phyloP scores from a whole-genome alignment of 2,113 vertebrate genomes.

The Pungitius pungitius region DNA sequence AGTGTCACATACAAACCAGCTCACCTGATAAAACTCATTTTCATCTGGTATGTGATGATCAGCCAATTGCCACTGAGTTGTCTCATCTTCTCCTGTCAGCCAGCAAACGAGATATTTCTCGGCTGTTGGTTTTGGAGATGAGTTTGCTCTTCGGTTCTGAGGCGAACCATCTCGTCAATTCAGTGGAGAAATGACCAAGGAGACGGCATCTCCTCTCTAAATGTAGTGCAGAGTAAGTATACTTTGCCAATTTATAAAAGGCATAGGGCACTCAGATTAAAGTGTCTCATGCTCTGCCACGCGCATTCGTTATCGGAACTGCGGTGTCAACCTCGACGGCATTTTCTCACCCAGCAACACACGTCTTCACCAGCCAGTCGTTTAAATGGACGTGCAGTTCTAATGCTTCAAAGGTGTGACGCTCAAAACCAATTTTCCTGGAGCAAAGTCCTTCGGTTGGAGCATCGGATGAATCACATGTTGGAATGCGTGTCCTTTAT shows the following conservation, averaged over 20 bases:
- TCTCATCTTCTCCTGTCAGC: neutral
- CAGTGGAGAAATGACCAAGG: conserved; percentile 9
- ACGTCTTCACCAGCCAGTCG: conserved; percentile 14
- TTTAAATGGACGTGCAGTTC: conserved; percentile 15
- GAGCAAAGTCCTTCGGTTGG: neutral
- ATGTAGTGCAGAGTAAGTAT: neutral
- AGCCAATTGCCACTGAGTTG: neutral
- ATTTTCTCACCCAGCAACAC: conserved; percentile 20
- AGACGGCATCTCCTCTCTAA: conserved; percentile 17
- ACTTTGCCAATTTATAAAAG: conserved; percentile 13
- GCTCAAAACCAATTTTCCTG: neutral
- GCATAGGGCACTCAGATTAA: conserved; percentile 41
- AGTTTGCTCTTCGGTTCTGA: neutral
- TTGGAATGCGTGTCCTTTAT: neutral
- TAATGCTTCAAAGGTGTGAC: neutral
- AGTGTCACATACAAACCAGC: too few relatives aligned
- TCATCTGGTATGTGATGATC: neutral
- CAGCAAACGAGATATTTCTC: conserved; percentile 21
- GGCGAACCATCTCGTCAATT: conserved; percentile 10
- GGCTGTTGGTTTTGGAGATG: neutral
- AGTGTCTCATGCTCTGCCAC: conserved; percentile 20
- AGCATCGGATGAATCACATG: conserved; percentile 12
- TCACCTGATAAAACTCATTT: neutral
- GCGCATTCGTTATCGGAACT: conserved; percentile 39
- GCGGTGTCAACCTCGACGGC: conserved; percentile 21